A percentile compares a stretch with the other conserved stretches of the same genome.
Conservation (phyloP, 2,888 invertebrate genomes). For the Troglohyphantes excavatus region DNA sequence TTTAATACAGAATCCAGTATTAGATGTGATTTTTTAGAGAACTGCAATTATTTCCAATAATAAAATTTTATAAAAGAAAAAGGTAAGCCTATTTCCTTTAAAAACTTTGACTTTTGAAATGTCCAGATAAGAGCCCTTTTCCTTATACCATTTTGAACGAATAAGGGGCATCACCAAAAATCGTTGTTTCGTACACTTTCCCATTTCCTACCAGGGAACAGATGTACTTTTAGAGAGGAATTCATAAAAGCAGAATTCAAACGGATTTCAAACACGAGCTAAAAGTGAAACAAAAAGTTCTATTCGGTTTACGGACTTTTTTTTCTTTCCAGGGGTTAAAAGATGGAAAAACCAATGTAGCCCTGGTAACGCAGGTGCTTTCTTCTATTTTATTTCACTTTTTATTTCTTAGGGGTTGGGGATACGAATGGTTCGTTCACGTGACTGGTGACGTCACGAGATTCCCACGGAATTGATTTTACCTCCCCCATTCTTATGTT, state of each 20-base stretch:
- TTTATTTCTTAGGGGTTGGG: conserved; percentile 32
- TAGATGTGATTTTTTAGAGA: too few species aligned
- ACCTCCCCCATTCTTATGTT: conserved; percentile 31
- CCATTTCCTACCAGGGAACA: too few species aligned
- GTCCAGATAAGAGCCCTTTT: too few species aligned
- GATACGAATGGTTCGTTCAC: conserved; percentile 71
- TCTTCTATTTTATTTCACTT: conserved; percentile 66
- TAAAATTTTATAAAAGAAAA: too few species aligned
- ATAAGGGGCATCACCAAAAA: too few species aligned
- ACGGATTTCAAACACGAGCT: conserved; percentile 7
- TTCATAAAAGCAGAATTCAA: background rate
- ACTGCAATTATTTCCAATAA: too few species aligned
- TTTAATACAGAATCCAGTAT: too few species aligned
- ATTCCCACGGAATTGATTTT: conserved; percentile 70
- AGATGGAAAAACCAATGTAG: conserved; percentile 48
- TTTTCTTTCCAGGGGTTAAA: background rate
- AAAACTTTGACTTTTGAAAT: too few species aligned
- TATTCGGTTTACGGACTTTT: background rate
- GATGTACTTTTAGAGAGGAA: too few species aligned
- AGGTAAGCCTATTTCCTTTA: too few species aligned
- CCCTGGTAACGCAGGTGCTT: conserved; percentile 72
- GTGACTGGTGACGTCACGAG: conserved; percentile 75
- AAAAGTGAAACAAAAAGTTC: background rate
- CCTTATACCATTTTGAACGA: too few species aligned
- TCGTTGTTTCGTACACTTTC: too few species aligned